phyloP scores from a whole-genome alignment of 2,113 vertebrate species.

The Anguilla rostrata region DNA sequence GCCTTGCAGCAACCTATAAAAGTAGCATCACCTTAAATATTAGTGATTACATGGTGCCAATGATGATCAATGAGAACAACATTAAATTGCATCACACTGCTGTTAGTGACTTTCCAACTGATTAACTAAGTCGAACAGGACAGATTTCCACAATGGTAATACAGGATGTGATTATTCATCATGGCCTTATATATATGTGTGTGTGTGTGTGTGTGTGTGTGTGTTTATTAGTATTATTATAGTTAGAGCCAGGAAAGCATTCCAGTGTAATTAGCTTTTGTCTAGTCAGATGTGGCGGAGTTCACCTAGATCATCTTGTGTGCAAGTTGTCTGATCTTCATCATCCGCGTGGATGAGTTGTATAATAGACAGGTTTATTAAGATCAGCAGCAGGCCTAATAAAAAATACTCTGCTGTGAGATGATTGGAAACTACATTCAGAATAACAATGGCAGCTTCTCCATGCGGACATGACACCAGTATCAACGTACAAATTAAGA shows the following conservation, averaged over 20 bases:
- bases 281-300: neutral
- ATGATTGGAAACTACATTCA: slow-evolving; percentile 42
- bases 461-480: slow-evolving; percentile 23
- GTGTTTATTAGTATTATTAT: neutral
- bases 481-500: neutral
- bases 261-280: neutral
- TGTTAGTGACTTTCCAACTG: too few species aligned
- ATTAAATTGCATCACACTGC: neutral
- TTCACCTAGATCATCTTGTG: neutral
- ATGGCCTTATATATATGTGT: neutral
- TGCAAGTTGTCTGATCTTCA: neutral
- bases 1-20: neutral
- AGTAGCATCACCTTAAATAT: neutral
- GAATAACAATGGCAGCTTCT: slow-evolving; percentile 40
- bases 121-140: neutral
- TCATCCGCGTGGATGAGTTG: neutral
- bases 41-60: neutral
- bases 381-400: slow-evolving; percentile 45
- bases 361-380: slow-evolving; percentile 42
- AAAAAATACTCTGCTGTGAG: slow-evolving; percentile 37
- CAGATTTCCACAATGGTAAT: neutral
- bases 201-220: neutral
- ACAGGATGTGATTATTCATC: neutral
- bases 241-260: neutral
- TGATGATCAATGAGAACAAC: neutral